phyloP scores from a whole-genome alignment of 1,140 invertebrate species.

The Popillia japonica region DNA sequence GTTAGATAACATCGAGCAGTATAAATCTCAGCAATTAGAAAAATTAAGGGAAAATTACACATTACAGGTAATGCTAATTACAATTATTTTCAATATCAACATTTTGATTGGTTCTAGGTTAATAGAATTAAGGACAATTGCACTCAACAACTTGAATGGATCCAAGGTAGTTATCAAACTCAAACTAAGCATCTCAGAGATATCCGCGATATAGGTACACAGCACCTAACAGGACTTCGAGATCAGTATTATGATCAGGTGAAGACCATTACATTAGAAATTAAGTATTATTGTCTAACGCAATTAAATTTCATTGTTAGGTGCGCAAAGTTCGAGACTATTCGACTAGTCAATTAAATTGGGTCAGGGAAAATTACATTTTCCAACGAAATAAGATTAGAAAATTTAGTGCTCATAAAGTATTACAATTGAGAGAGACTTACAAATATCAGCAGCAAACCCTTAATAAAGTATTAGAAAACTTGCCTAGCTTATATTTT shows the following conservation, averaged over 20 bases:
- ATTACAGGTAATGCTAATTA: slow-evolving; percentile 71
- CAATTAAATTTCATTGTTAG: slow-evolving; percentile 61
- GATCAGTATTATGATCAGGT: slow-evolving; percentile 94
- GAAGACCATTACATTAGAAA: slow-evolving; percentile 47
- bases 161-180: slow-evolving; percentile 87
- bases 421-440: slow-evolving; percentile 85
- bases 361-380: slow-evolving; percentile 94
- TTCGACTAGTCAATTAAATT: slow-evolving; percentile 87
- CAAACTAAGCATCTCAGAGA: slow-evolving; percentile 88
- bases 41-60: slow-evolving; percentile 90
- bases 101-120: slow-evolving; percentile 65
- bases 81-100: background rate
- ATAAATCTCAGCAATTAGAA: slow-evolving; percentile 88
- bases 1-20: slow-evolving; percentile 89
- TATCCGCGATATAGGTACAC: slow-evolving; percentile 89
- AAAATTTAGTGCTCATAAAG: slow-evolving; percentile 93
- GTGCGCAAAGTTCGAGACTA: slow-evolving; percentile 88
- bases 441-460: slow-evolving; percentile 96
- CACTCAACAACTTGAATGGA: slow-evolving; percentile 91
- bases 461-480: slow-evolving; percentile 92
- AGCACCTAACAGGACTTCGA: slow-evolving; percentile 81
- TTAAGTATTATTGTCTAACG: background rate
- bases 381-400: slow-evolving; percentile 93
- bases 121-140: slow-evolving; percentile 92
- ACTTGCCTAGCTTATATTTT: slow-evolving; percentile 90